Conservation (phyloP, 2,888 invertebrate genomes). For the Cetonia aurata region DNA sequence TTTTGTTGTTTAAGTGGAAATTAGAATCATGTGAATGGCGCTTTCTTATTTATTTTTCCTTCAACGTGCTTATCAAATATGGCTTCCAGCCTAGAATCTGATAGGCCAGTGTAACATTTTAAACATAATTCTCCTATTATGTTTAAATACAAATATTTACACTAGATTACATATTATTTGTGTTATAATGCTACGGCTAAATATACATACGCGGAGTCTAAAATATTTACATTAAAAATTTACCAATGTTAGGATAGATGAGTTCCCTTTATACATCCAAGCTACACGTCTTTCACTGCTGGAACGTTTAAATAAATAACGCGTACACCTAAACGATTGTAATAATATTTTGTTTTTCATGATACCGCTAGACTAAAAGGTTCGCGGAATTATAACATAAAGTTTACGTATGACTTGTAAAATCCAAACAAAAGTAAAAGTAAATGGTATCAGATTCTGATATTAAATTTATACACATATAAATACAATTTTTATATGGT, state of each 20-base stretch:
- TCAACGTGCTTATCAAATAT: slow-evolving; percentile 46
- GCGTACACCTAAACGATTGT: slow-evolving; percentile 34
- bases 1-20: slow-evolving; percentile 30
- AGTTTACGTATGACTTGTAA: slow-evolving; percentile 17
- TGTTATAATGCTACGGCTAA: slow-evolving; percentile 43
- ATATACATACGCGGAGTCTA: slow-evolving; percentile 43
- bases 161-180: slow-evolving; percentile 44
- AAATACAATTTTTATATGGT: not conserved
- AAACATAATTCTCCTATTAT: slow-evolving; percentile 46
- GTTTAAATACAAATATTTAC: slow-evolving; percentile 43
- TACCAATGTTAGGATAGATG: slow-evolving; percentile 45
- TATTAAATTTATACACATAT: not conserved
- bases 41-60: slow-evolving; percentile 44
- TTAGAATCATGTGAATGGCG: slow-evolving; percentile 40
- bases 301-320: slow-evolving; percentile 38
- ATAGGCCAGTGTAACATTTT: slow-evolving; percentile 45
- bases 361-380: not conserved
- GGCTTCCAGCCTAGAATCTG: slow-evolving; percentile 42
- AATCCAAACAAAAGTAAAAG: slow-evolving; percentile 14
- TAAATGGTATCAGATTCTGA: not conserved
- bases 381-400: slow-evolving; percentile 30
- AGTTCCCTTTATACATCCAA: slow-evolving; percentile 43
- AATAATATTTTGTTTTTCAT: slow-evolving; percentile 43
- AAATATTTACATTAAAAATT: slow-evolving; percentile 45
- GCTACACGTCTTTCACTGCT: slow-evolving; percentile 44